Conservation (phyloP, 1,140 invertebrate species). For the Lucilia cuprina region DNA sequence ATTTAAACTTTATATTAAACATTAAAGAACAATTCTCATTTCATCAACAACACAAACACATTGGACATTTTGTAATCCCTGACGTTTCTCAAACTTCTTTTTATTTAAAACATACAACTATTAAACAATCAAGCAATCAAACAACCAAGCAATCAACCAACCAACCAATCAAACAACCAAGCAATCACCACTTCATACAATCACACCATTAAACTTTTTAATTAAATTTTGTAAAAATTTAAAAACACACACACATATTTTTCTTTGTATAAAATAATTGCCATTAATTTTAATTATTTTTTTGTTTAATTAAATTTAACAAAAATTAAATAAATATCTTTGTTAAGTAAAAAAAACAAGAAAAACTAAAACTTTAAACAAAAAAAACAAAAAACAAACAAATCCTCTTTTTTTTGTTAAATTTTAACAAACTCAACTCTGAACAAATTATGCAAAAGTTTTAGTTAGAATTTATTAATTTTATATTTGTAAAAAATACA, state of each 20-base stretch:
- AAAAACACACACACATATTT: too few species aligned
- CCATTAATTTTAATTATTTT: slow-evolving; percentile 32
- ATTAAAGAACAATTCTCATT: too few species aligned
- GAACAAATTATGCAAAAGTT: slow-evolving; percentile 50
- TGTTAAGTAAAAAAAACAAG: neutral
- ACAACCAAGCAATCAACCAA: too few species aligned
- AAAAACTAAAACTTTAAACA: neutral
- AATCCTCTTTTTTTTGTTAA: slow-evolving; percentile 46
- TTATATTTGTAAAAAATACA: slow-evolving; percentile 47
- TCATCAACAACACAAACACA: too few species aligned
- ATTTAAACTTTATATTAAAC: too few species aligned
- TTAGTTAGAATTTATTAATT: slow-evolving; percentile 60
- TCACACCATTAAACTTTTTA: neutral
- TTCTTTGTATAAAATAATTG: slow-evolving; percentile 25
- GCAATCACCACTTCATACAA: too few species aligned
- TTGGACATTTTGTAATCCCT: too few species aligned
- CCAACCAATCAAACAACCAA: neutral
- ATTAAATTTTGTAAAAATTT: slow-evolving; percentile 15
- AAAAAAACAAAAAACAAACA: neutral
- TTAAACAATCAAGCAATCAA: too few species aligned
- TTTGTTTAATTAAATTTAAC: slow-evolving; percentile 14
- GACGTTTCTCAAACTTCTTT: too few species aligned
- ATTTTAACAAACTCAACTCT: slow-evolving; percentile 40
- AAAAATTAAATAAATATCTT: neutral
- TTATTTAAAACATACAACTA: too few species aligned